Evolutionary conservation across 1,140 invertebrate genomes (phyloP), one percentile per base, ranked within the genome.

Genomic region (Bombus sylvicola): DNA sequence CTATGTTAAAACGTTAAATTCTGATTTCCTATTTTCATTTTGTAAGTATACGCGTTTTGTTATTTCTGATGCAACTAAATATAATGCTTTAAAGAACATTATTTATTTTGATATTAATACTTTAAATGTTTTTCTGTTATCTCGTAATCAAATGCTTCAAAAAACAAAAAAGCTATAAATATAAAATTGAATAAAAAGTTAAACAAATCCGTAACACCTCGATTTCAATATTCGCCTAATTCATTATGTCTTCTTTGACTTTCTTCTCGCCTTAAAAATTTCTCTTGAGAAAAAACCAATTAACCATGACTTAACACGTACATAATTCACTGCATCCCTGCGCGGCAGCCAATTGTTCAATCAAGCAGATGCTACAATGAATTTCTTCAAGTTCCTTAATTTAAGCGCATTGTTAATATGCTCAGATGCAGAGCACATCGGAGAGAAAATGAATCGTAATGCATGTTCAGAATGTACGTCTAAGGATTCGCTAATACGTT

Each of bases 341-440:
- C 73, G 18, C 31, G 18, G 8, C 25, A 28, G 34, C 41, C 75
- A 66, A 83, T 66, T 75, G 31, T 68, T 28, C 64, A 75, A 83
- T 83, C 31, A 37, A 83, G 41, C 37, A 66, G 53, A n/a, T 66
- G 59, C 34, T n/a, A 43, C 53, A n/a, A 53, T 83, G 47, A 75
- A 28, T 34, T 75, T 37, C 41, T 83, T 74, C 69, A 71, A n/a
- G n/a, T 66, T 79, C n/a, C 57, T 74, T 64, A 59, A 8, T 47
- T 31, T 31, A 18, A 39, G 62, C 41, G 39, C 66, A 57, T 31
- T 34, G 37, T 79, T 66, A 66, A 59, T 43, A n/a, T 10, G 8
- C 37, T 2, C 28, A 3, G 22, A 15, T 8, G 2, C n/a, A 43
- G 31, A 59, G 72, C 28, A n/a, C 79, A 41, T 2, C 10, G 3